Base-by-base conservation (phyloP, 2,888 invertebrate species). In the Rugalucina vietnamica region DNA sequence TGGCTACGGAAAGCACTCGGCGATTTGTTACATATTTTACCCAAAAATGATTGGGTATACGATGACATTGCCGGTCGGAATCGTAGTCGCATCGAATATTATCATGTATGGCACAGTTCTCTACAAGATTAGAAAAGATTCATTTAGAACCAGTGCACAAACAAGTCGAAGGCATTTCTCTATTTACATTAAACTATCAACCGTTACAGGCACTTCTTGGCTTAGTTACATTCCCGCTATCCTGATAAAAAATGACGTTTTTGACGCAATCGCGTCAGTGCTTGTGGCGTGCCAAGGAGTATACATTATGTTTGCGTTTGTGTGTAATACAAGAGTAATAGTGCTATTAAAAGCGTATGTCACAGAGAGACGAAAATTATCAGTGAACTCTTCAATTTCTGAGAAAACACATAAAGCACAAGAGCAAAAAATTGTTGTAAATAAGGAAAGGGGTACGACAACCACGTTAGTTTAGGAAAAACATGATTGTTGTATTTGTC, bases 21-120 rank as follows among this genome's bases (percentile, higher is more conserved):
- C 24, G 12, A 1, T 72, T 12, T 72, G 72, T 27, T 72, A 72
- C 43, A 72, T 72, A 12, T 18, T 8, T 12, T 36, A 39, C 21
- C 43, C 72, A n/a, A 27, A 24, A n/a, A 72, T 72, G 72, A 24
- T 72, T 8, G 72, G 32, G 2, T 72, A n/a, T 49, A 72, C 72
- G 32, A 72, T 72, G 43, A 43, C 43, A 37, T 24, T 72, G 18
- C 72, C 72, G 1, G 24, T 18, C 4, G 10, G 24, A n/a, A 21
- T 72, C 14, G 24, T 72, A 18, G 72, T 72, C 5, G 21, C 27
- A 1, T 32, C 24, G 12, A 72, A 72, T 43, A 39, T 24, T 4
- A n/a, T 27, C 14, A 27, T 72, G 43, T 72, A 43, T 24, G 18
- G 37, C 1, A 43, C 12, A 14, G 72, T 72, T 2, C 24, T 72